A percentile compares a stretch with the other conserved stretches of the same genome.
These are phyloP conservation scores for Nixonia krombeini DNA, from an alignment of 1,140 invertebrate genomes.

Conservation along the genomic window DNA sequence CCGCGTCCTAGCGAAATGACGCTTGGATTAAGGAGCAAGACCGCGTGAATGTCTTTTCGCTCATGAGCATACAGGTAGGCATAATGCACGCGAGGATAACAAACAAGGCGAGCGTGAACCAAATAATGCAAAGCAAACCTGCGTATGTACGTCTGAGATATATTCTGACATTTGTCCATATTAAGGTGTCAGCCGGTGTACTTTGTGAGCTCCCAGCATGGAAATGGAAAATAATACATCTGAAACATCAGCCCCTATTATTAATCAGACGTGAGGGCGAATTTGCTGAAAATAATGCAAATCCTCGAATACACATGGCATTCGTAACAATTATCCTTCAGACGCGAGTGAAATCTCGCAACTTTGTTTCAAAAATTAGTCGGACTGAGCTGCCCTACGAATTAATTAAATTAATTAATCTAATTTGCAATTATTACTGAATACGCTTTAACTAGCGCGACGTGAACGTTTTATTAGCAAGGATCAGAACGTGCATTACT, in stretches of 20 bases:
- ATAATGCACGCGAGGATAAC: slow-evolving; percentile 54
- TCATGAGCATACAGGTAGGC: slow-evolving; percentile 43
- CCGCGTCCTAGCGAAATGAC: slow-evolving; percentile 30
- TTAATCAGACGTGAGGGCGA: too few relatives aligned
- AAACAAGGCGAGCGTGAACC: slow-evolving; percentile 61
- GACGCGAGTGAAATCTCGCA: too few relatives aligned
- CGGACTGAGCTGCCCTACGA: too few relatives aligned
- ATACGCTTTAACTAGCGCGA: background rate
- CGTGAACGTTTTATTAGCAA: too few relatives aligned
- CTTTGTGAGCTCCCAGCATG: slow-evolving; percentile 43
- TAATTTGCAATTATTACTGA: background rate
- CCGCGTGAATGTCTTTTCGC: slow-evolving; percentile 30
- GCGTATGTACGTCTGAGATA: slow-evolving; percentile 57
- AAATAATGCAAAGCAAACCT: slow-evolving; percentile 69
- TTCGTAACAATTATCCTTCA: too few relatives aligned
- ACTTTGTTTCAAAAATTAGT: too few relatives aligned
- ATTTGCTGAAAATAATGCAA: too few relatives aligned
- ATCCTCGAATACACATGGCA: too few relatives aligned
- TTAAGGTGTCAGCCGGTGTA: slow-evolving; percentile 57
- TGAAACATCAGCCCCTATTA: slow-evolving; percentile 53
- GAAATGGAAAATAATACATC: slow-evolving; percentile 65
- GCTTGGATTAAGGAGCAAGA: slow-evolving; percentile 38
- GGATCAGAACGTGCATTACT: too few relatives aligned
- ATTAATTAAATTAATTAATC: too few relatives aligned
- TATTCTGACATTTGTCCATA: slow-evolving; percentile 67